These are phyloP conservation scores for Agrotis puta DNA, from an alignment of 2,888 invertebrate species.

Conservation along the genomic window DNA sequence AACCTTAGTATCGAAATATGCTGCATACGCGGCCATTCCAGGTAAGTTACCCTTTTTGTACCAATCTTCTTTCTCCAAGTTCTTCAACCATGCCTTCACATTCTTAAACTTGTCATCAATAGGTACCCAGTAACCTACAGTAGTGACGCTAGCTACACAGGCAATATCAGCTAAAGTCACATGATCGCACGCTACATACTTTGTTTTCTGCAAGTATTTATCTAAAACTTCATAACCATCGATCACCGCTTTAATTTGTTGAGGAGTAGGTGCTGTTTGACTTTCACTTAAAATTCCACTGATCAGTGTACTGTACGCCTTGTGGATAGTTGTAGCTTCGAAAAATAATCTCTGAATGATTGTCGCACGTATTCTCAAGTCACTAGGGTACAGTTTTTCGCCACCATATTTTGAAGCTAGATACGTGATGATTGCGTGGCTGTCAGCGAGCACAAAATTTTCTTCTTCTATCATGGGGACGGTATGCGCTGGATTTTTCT, in stretches of 20 bases:
- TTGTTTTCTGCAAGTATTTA: slow-evolving; percentile 69
- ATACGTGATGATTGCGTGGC: slow-evolving; percentile 70
- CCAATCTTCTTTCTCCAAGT: slow-evolving; percentile 67
- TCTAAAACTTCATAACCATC: slow-evolving; percentile 72
- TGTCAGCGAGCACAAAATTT: slow-evolving; percentile 2
- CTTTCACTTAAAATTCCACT: not conserved
- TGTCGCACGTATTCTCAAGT: slow-evolving; percentile 67
- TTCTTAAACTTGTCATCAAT: slow-evolving; percentile 67
- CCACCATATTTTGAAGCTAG: slow-evolving; percentile 75
- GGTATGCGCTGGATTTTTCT: slow-evolving; percentile 73
- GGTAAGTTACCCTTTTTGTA: slow-evolving; percentile 69
- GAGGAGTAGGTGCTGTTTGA: slow-evolving; percentile 41
- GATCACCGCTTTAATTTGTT: slow-evolving; percentile 59
- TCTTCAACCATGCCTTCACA: slow-evolving; percentile 67
- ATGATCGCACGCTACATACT: slow-evolving; percentile 69
- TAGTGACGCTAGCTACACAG: slow-evolving; percentile 66
- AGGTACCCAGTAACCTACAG: slow-evolving; percentile 67
- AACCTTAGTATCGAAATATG: not conserved
- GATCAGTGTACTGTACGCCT: slow-evolving; percentile 37
- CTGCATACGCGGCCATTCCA: not conserved
- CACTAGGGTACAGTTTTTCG: slow-evolving; percentile 71
- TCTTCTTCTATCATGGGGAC: slow-evolving; percentile 75
- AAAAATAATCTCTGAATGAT: slow-evolving; percentile 72
- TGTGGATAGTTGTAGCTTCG: slow-evolving; percentile 62
- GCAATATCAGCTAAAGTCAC: slow-evolving; percentile 75